Percentiles rank a stretch among this genome's conserved stretches.
phyloP scores from a whole-genome alignment of 23 tunicate species.

The Botrylloides violaceus region DNA sequence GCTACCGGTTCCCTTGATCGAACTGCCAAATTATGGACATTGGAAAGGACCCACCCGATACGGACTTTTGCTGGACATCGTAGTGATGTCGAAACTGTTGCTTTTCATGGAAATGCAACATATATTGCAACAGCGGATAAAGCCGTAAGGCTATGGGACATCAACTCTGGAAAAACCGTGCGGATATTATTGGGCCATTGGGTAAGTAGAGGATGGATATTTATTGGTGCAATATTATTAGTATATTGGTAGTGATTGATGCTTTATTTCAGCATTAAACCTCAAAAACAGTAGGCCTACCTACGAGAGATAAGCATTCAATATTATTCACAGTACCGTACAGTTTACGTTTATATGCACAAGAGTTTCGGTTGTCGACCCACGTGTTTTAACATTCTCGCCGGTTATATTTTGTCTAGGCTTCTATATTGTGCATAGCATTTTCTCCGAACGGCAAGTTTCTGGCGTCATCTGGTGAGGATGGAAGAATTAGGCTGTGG shows the following conservation, averaged over 20 bases:
- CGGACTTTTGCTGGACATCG: constrained; percentile 78
- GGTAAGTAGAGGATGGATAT: constrained; percentile 12
- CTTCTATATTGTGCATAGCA: constrained; percentile 42
- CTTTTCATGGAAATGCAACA: constrained; percentile 63
- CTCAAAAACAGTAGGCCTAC: too few relatives aligned
- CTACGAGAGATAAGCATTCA: too few relatives aligned
- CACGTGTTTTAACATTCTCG: too few relatives aligned
- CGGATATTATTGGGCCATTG: constrained; percentile 78
- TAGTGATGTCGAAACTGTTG: constrained; percentile 47
- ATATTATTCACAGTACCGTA: too few relatives aligned
- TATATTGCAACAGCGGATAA: constrained; percentile 62
- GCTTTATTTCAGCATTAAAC: too few relatives aligned
- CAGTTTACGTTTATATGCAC: too few relatives aligned
- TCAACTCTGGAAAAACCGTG: constrained; percentile 67
- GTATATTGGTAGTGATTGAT: too few relatives aligned
- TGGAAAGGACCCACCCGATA: constrained; percentile 57
- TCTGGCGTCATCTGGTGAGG: constrained; percentile 75
- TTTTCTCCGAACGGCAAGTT: constrained; percentile 68
- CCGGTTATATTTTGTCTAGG: constrained; percentile 16
- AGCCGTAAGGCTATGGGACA: constrained; percentile 72
- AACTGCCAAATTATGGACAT: constrained; percentile 60
- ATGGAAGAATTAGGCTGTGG: constrained; percentile 65
- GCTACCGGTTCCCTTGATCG: constrained; percentile 68
- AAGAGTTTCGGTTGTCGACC: too few relatives aligned
- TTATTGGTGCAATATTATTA: background rate